Percentiles rank a stretch among this genome's conserved stretches.
These are phyloP conservation scores for Chymomyza fuscimana DNA, from an alignment of 2,888 invertebrate genomes.

Conservation along the genomic window DNA sequence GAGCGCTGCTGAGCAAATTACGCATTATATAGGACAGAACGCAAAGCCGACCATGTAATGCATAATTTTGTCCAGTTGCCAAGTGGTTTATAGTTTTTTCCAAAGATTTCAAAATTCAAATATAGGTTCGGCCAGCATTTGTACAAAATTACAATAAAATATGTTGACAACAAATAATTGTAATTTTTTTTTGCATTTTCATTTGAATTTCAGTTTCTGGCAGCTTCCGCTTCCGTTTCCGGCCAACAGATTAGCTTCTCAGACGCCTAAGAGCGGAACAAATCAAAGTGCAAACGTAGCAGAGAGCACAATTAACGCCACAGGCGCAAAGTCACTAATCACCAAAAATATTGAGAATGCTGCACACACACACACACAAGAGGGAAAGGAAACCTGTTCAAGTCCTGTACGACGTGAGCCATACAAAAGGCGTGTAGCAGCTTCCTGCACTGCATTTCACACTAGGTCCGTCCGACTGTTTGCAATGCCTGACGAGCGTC, in stretches of 20 bases:
- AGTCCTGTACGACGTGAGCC: conserved; percentile 41
- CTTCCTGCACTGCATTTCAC: conserved; percentile 60
- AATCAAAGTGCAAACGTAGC: conserved; percentile 45
- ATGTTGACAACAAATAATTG: neutral
- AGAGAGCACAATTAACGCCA: conserved; percentile 65
- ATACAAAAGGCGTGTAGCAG: conserved; percentile 31
- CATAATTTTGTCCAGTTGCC: conserved; percentile 36
- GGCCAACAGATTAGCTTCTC: conserved; percentile 54
- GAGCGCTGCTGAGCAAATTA: conserved; percentile 30
- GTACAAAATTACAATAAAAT: neutral
- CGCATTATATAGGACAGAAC: conserved; percentile 43
- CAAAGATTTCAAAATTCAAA: conserved; percentile 5
- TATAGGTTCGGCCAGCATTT: neutral
- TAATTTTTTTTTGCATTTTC: conserved; percentile 26
- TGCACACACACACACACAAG: neutral
- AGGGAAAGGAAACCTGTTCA: neutral
- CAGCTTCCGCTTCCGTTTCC: conserved; percentile 49
- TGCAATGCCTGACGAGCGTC: conserved; percentile 46
- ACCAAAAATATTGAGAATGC: conserved; percentile 38
- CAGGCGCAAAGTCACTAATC: conserved; percentile 69
- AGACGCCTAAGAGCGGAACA: conserved; percentile 44
- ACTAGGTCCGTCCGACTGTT: conserved; percentile 22
- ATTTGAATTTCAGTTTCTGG: neutral
- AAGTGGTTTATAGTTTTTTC: conserved; percentile 42
- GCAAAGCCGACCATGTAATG: conserved; percentile 36